phyloP scores from a whole-genome alignment of 2,888 invertebrate genomes.

The Apomyelois bistriatella region DNA sequence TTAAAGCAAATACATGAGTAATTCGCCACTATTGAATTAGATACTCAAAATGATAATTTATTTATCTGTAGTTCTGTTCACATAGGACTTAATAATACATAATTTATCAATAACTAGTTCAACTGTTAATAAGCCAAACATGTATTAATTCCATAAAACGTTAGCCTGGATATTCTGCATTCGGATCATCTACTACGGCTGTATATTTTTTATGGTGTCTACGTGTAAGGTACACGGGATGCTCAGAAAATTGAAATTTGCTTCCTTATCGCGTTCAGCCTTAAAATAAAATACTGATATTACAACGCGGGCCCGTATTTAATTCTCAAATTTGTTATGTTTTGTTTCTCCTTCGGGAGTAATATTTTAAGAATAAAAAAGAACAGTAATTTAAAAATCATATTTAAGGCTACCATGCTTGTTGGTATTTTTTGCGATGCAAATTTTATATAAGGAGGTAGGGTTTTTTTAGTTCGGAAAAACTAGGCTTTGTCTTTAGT shows the following conservation, averaged over 20 bases:
- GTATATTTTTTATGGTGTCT: constrained; percentile 12
- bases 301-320: constrained; percentile 2
- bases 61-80: no score
- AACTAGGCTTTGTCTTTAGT: no score
- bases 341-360: neutral
- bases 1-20: no score
- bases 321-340: constrained; percentile 7
- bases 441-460: no score
- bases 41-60: no score
- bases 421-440: neutral
- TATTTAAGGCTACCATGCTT: neutral
- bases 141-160: neutral
- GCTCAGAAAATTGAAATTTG: constrained; percentile 11
- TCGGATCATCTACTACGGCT: constrained; percentile 9
- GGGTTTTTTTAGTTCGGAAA: no score
- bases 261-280: constrained; percentile 12
- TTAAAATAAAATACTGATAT: constrained; percentile 11
- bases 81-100: no score
- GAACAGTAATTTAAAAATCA: neutral
- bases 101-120: no score
- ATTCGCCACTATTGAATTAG: no score
- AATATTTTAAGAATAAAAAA: neutral
- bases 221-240: constrained; percentile 12
- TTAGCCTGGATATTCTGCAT: constrained; percentile 1
- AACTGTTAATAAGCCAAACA: neutral